Evolutionary conservation across 2,888 invertebrate species (phyloP).

Genomic region (Protonemura montana): DNA sequence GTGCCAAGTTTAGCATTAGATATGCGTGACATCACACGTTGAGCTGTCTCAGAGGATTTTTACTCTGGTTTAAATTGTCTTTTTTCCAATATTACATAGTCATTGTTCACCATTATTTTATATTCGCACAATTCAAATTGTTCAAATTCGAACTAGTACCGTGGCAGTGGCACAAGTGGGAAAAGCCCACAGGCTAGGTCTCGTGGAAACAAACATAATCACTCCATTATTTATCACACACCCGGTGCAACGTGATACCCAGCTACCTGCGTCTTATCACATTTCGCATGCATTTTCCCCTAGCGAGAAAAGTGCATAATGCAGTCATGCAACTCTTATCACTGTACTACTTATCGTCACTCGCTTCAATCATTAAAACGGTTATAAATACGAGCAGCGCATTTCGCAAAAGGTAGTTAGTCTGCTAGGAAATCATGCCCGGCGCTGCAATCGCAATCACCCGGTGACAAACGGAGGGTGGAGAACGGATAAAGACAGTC

Average conservation of each 20-base stretch:
- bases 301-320: not conserved
- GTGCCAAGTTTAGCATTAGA: not conserved
- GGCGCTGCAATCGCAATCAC: not conserved
- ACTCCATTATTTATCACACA: not conserved
- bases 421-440: not conserved
- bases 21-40: too few relatives aligned
- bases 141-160: too few relatives aligned
- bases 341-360: not conserved
- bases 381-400: not conserved
- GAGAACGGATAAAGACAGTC: not conserved
- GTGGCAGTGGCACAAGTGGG: too few relatives aligned
- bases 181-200: too few relatives aligned
- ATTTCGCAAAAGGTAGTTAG: not conserved
- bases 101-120: too few relatives aligned
- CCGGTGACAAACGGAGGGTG: not conserved
- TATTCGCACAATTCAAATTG: too few relatives aligned
- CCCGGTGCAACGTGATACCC: not conserved
- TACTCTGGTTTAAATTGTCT: too few relatives aligned
- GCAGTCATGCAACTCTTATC: not conserved
- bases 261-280: not conserved
- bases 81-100: too few relatives aligned
- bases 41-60: too few relatives aligned
- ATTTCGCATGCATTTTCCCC: slow-evolving; percentile 2
- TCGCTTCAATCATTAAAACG: not conserved
- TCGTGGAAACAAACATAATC: too few relatives aligned